Evolutionary conservation across 1,140 invertebrate species (phyloP), one percentile per base, ranked within the genome.

Genomic region (Heliconius hermathena): DNA sequence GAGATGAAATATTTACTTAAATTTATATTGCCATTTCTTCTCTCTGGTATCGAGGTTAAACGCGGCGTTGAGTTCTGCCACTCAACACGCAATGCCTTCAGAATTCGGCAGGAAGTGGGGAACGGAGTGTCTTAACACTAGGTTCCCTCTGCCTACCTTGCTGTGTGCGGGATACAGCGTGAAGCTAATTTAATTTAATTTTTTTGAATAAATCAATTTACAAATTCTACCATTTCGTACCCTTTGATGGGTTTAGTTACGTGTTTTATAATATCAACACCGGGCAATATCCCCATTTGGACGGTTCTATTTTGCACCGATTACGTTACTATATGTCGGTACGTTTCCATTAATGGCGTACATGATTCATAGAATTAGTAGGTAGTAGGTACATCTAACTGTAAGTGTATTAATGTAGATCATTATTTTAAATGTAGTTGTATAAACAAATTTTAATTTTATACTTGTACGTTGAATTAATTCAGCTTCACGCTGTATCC

Each of bases 311-410:
- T 72, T 72, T 72, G 33, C 71, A 72, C 36, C 22, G 33, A 18
- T 72, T 72, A 72, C 36, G 36, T 22, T 72, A 41, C 71, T 72
- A 41, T 72, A 41, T 41, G 36, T 41, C 29, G 71, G 71, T 72
- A 72, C 71, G 71, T 72, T 72, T 72, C 71, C 36, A 72, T 72
- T 72, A 72, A 38, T 72, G 71, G 71, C 13, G 36, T 38, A 72
- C 36, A 72, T 72, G 71, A 72, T 72, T 72, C 71, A 72, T 72
- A 33, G 71, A 9, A 72, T 72, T 72, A 72, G 36, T 72, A 41
- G 18, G 13, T 38, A 38, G 33, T 71, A 41, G 20, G 13, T 72
- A 72, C 33, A 11, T 72, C 71, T n/a, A 72, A 38, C 36, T 72
- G 11, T 22, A 8, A 72, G 18, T 36, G 16, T 38, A 38, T 36